A percentile compares a stretch with the other conserved stretches of the same genome.
These are phyloP conservation scores for Mesocricetus auratus DNA, from an alignment of 2,113 vertebrate species.

Conservation along the genomic window DNA sequence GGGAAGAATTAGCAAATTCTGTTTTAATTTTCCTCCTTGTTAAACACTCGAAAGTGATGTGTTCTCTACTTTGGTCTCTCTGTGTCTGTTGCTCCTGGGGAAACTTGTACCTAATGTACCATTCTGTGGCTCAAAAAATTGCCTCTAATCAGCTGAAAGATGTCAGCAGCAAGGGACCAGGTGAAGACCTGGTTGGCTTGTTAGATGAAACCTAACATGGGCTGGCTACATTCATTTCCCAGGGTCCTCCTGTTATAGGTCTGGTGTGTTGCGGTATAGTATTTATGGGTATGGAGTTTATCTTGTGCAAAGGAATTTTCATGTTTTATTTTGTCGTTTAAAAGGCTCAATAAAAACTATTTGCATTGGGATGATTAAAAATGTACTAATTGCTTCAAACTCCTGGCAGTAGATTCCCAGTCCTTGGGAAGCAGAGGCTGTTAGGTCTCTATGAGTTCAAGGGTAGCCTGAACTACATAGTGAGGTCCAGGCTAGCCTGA, in stretches of 20 bases:
- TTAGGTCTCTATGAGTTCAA: background rate
- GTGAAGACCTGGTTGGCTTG: background rate
- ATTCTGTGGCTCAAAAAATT: conserved; percentile 29
- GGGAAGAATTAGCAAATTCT: conserved; percentile 35
- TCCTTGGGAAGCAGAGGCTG: background rate
- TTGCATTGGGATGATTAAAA: conserved; percentile 17
- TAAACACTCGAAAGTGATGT: conserved; percentile 7
- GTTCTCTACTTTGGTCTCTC: background rate
- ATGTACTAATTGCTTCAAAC: conserved; percentile 26
- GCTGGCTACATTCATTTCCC: background rate
- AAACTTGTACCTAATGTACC: conserved; percentile 42
- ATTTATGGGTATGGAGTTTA: background rate
- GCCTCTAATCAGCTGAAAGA: conserved; percentile 9
- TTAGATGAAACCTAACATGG: background rate
- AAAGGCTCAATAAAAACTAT: conserved; percentile 13
- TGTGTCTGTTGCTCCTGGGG: conserved; percentile 26
- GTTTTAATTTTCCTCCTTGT: background rate
- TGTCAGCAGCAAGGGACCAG: background rate
- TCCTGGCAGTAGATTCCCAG: background rate
- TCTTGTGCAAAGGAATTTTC: conserved; percentile 38
- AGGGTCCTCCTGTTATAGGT: background rate
- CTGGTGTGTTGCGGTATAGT: background rate
- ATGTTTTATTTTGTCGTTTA: conserved; percentile 51
- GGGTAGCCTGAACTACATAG: background rate
- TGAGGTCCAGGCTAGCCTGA: background rate